phyloP scores from a whole-genome alignment of 1,140 invertebrate genomes.

The Drosophila varians region DNA sequence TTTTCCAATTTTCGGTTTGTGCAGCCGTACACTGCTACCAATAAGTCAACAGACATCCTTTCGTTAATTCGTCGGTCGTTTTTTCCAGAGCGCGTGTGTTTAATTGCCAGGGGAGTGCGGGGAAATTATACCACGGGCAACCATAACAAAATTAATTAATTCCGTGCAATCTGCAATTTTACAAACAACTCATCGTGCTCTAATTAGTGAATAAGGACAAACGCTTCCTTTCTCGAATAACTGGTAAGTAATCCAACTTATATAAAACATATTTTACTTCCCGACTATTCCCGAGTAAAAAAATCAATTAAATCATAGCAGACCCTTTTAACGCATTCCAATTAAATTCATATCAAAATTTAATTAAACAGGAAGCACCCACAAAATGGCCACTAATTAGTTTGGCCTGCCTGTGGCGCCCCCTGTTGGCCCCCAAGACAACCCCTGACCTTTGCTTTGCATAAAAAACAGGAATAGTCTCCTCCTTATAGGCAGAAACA shows the following conservation, averaged over 20 bases:
- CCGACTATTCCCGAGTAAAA: no score
- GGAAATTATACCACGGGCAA: slow-evolving; percentile 2
- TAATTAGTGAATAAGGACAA: slow-evolving; percentile 1
- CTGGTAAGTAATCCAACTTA: not conserved
- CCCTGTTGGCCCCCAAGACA: slow-evolving; percentile 7
- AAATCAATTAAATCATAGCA: not conserved
- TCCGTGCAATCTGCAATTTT: slow-evolving; percentile 6
- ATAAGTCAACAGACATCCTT: not conserved
- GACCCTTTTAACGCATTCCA: slow-evolving; percentile 30
- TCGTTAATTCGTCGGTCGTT: slow-evolving; percentile 2
- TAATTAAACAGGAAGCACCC: slow-evolving; percentile 67
- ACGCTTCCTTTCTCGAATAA: not conserved
- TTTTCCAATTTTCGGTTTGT: slow-evolving; percentile 36
- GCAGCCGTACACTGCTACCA: not conserved
- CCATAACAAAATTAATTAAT: slow-evolving; percentile 39
- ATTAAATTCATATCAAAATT: slow-evolving; percentile 76
- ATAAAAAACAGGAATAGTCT: slow-evolving; percentile 31
- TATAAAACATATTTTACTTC: no score
- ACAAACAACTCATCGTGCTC: not conserved
- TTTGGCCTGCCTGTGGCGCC: slow-evolving; percentile 46
- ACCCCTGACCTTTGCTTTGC: slow-evolving; percentile 51
- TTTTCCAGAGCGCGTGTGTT: slow-evolving; percentile 50
- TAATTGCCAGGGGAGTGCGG: slow-evolving; percentile 35
- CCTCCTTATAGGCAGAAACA: slow-evolving; percentile 48
- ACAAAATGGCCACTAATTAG: slow-evolving; percentile 75